Base-by-base conservation (phyloP, 2,797 vertebrate genomes). In the Phylloscopus collybita region DNA sequence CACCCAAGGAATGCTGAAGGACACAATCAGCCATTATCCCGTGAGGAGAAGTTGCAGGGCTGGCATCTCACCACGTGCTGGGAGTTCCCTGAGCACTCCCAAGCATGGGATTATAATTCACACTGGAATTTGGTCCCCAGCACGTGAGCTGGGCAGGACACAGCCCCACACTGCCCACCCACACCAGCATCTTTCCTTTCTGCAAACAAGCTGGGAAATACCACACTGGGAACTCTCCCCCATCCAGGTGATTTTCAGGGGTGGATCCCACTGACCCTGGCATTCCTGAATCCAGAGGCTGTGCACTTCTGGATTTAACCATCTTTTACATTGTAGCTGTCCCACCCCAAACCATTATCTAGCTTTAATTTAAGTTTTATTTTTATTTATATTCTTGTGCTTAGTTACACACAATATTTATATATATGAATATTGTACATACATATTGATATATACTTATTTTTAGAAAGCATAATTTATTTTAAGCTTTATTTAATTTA, bases 321-420 rank as follows among this genome's bases (percentile, higher is more conserved):
- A 11, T 1, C 20, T 49, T 64, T 67, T 11, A 5, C 23, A 18
- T 1, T 0, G 0, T 0, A 1, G 15, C 3, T 44, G 32, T 76
- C 53, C 49, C 26, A 61, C 57, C 23, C 23, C 42, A 71, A 79
- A 38, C 7, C 45, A 50, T 25, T 14, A 56, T 1, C 59, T 15
- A 13, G 21, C 14, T 87, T 47, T 27, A n/a, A 75, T 62, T 60
- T 13, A 22, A 50, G 19, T 17, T 51, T 69, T 19, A 25, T 22
- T 51, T 69, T 19, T 65, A 65, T 61, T 69, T 49, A 16, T 57
- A 25, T 17, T 42, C 30, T 16, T 30, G 11, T 17, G 18, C 5
- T 26, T 27, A 51, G 21, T 47, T 40, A 44, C 21, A 53, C 5
- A 25, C 1, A 0, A 6, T 38, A 78, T 34, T 9, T 38, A 18